Base-by-base conservation (phyloP, 1,140 invertebrate genomes). In the Drosophila saltans region DNA sequence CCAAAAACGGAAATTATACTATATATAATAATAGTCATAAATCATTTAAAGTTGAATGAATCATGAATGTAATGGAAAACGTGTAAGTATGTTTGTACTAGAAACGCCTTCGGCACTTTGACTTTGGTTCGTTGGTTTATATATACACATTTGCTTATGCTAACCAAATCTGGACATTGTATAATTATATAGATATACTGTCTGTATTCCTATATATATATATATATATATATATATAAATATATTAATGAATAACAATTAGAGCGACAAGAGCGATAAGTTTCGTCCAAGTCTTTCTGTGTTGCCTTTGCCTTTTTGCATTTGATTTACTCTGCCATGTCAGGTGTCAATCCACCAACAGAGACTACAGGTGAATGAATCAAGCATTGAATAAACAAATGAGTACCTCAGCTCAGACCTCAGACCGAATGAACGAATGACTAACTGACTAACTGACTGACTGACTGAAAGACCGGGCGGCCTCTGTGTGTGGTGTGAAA, bases 21-120 rank as follows among this genome's bases (percentile, higher is more conserved):
- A 83, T 88, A 84, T 89, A 84, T 89, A 86, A 80, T 83, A 78
- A 80, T 55, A 26, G 45, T 80, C 83, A 88, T 88, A 88, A 88
- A 88, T 88, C 74, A 39, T 82, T 61, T 24, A 43, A 55, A 74
- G 75, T 73, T 73, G 66, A 69, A 63, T 81, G 79, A 78, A 75
- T 78, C 75, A 75, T 73, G 65, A 72, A 66, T 74, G 9, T 52
- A 52, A 33, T 48, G 65, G 64, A 68, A 56, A 45, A 55, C 65
- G 7, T 33, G 41, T 63, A 75, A 61, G 43, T 63, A 33, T 30
- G 28, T 30, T 2, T 28, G 43, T 69, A 70, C 69, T 70, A 67
- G 75, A 66, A 86, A 86, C 81, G 81, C 82, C 82, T 86, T 80
- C 80, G 63, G 52, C 28, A 40, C 56, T 71, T 43, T n/a, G 33